Percentiles rank a stretch among this genome's conserved stretches.
Conservation (phyloP, 2,113 vertebrate species). For the Barnardius zonarius region DNA sequence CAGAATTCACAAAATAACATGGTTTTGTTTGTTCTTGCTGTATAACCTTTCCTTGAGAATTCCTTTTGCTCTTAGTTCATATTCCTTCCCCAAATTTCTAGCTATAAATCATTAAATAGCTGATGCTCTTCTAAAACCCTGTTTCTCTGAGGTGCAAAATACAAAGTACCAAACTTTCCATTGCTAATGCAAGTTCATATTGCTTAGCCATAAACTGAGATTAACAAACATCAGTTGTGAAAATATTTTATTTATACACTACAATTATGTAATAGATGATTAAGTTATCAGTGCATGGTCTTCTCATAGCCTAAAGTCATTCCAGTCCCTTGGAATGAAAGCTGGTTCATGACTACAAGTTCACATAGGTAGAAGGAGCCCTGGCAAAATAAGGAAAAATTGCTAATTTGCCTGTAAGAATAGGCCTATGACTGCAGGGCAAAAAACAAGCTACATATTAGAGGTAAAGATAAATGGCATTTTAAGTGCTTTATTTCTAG, state of each 20-base stretch:
- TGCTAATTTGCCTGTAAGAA: not conserved
- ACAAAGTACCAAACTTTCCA: not conserved
- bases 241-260: not conserved
- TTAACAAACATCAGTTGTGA: not conserved
- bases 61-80: not conserved
- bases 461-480: not conserved
- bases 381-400: not conserved
- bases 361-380: not conserved
- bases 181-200: not conserved
- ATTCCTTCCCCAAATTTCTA: not conserved
- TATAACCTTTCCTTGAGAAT: not conserved
- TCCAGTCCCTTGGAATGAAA: not conserved
- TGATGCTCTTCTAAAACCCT: not conserved
- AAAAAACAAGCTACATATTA: not conserved
- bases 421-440: not conserved
- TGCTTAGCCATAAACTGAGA: not conserved
- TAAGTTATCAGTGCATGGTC: not conserved
- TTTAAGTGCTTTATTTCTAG: not conserved
- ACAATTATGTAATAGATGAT: not conserved
- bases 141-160: not conserved
- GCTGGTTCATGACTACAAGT: not conserved
- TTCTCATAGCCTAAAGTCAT: not conserved
- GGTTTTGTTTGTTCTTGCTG: not conserved
- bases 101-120: not conserved
- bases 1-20: not conserved